These are phyloP conservation scores for Agapornis roseicollis DNA, from an alignment of 2,113 vertebrate species.

Conservation along the genomic window DNA sequence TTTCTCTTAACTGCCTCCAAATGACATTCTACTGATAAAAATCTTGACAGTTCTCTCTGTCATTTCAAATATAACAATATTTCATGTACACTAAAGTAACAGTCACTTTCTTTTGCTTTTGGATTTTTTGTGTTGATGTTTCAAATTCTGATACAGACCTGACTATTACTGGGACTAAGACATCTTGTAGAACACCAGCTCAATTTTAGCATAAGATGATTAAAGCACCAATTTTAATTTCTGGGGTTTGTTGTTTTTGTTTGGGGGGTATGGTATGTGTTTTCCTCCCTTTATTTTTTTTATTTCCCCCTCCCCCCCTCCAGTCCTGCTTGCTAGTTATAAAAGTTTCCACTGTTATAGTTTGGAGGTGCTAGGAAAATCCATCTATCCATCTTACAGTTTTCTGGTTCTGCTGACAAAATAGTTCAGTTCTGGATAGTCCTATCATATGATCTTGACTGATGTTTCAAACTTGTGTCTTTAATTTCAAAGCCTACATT, in stretches of 20 bases:
- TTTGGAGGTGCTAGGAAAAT: not conserved
- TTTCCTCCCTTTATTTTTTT: not conserved
- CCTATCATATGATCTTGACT: not conserved
- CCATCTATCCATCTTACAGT: not conserved
- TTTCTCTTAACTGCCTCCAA: not conserved
- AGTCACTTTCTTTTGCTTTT: not conserved
- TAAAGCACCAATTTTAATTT: not conserved
- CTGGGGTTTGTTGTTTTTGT: not conserved
- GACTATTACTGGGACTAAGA: not conserved
- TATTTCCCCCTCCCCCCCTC: not conserved
- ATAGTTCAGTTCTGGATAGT: not conserved
- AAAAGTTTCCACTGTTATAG: not conserved
- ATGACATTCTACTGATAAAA: not conserved
- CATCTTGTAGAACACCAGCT: not conserved
- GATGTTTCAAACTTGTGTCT: not conserved
- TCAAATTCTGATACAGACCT: not conserved
- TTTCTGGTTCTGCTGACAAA: not conserved
- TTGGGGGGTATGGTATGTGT: not conserved
- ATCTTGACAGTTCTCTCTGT: not conserved
- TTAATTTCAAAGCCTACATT: not conserved
- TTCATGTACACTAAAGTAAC: not conserved
- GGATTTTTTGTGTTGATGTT: not conserved
- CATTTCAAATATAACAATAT: not conserved
- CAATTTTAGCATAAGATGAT: not conserved
- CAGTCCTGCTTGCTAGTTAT: not conserved